A percentile compares a stretch with the other conserved stretches of the same genome.
These are phyloP conservation scores for Symphodus melops DNA, from an alignment of 2,113 vertebrate species.

Conservation along the genomic window DNA sequence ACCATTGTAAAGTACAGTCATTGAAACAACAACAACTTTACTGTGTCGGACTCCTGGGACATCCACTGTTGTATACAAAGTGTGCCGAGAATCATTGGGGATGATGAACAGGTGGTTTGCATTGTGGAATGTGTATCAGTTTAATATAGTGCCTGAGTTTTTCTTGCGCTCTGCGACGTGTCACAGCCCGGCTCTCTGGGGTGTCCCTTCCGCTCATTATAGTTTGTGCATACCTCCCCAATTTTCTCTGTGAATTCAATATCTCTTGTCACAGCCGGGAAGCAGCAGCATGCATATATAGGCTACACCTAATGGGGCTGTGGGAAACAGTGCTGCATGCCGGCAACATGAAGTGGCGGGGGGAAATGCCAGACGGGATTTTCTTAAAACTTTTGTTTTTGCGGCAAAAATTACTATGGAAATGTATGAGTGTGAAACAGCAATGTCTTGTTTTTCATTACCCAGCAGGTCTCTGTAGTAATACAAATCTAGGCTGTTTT, in stretches of 20 bases:
- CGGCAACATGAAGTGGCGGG: conserved; percentile 26
- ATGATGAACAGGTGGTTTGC: conserved; percentile 49
- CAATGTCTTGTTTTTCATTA: not conserved
- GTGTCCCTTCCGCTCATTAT: conserved; percentile 57
- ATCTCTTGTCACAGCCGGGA: conserved; percentile 55
- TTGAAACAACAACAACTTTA: not conserved
- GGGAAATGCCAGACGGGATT: conserved; percentile 38
- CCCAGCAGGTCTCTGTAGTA: not conserved
- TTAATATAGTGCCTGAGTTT: not conserved
- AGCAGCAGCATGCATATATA: conserved; percentile 35
- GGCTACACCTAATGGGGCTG: conserved; percentile 53
- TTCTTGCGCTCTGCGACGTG: conserved; percentile 22
- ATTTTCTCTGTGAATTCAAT: conserved; percentile 51
- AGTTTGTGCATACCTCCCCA: conserved; percentile 48
- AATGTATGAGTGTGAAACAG: conserved; percentile 6
- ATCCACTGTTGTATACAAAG: not conserved
- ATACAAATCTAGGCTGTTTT: not conserved
- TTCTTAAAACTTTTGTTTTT: conserved; percentile 19
- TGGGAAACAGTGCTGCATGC: conserved; percentile 10
- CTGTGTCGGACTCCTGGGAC: not conserved
- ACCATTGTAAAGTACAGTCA: not conserved
- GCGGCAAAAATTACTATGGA: not conserved
- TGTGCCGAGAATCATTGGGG: conserved; percentile 6
- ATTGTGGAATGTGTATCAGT: conserved; percentile 1
- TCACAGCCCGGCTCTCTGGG: conserved; percentile 44